These are phyloP conservation scores for Rhodophaea formosa DNA, from an alignment of 2,888 invertebrate species.

Conservation along the genomic window DNA sequence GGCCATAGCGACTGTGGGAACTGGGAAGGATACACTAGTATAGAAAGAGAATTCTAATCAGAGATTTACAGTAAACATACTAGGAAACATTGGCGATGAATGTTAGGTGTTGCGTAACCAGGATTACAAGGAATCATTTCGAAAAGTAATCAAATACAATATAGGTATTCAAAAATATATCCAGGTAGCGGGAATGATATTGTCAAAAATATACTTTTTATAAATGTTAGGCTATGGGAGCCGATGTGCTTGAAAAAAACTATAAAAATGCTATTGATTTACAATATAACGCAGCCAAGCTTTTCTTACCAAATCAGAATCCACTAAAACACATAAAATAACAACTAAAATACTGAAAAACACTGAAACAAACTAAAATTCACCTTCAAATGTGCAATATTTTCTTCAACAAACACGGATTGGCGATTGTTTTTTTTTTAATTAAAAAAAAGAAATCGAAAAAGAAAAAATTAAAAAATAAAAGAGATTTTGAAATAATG, in stretches of 20 bases:
- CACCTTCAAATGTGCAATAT: constrained; percentile 31
- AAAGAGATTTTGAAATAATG: constrained; percentile 50
- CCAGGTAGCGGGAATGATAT: constrained; percentile 54
- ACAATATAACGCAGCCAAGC: constrained; percentile 3
- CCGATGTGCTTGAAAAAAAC: constrained; percentile 35
- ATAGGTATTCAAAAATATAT: constrained; percentile 33
- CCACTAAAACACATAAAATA: background rate
- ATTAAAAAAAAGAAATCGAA: constrained; percentile 56
- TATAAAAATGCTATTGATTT: constrained; percentile 34
- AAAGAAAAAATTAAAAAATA: constrained; percentile 56
- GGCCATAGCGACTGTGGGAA: no score
- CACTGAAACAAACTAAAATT: constrained; percentile 24
- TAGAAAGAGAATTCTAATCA: no score
- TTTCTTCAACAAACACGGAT: constrained; percentile 47
- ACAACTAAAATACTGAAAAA: constrained; percentile 15
- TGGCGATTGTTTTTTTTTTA: constrained; percentile 71
- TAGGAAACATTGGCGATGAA: no score
- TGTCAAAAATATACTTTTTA: constrained; percentile 60
- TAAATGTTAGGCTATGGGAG: constrained; percentile 43
- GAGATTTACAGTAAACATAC: no score
- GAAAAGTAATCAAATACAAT: constrained; percentile 5
- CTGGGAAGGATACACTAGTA: no score
- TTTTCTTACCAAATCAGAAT: background rate
- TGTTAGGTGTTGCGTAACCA: background rate
- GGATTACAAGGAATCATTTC: background rate